These are phyloP conservation scores for Monopterus albus DNA, from an alignment of 2,113 vertebrate genomes.

Conservation along the genomic window DNA sequence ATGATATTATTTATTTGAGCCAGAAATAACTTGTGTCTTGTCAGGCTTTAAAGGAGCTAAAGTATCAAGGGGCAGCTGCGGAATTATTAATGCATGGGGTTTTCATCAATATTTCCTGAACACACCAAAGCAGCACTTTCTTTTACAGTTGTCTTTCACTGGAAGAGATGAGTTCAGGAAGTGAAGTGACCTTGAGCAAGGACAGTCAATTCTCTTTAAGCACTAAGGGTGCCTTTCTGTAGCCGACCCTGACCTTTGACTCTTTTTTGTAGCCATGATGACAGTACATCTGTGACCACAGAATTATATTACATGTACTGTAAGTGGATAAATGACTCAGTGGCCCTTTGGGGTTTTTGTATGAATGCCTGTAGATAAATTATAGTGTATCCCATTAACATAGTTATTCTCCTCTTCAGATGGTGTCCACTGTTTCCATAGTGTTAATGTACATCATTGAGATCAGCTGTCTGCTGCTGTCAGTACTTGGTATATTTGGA, in stretches of 20 bases:
- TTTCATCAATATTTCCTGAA: slow-evolving; percentile 19
- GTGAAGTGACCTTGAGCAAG: slow-evolving; percentile 44
- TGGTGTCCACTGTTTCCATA: slow-evolving; percentile 70
- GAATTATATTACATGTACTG: too few relatives aligned
- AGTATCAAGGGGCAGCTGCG: not conserved
- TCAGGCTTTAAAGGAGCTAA: slow-evolving; percentile 1
- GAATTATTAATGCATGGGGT: slow-evolving; percentile 35
- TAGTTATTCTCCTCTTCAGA: slow-evolving; percentile 51
- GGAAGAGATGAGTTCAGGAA: slow-evolving; percentile 14
- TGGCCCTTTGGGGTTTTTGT: too few relatives aligned
- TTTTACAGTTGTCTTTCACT: slow-evolving; percentile 3
- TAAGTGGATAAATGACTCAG: too few relatives aligned
- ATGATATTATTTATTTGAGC: not conserved
- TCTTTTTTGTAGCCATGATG: slow-evolving; percentile 13
- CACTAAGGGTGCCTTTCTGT: not conserved
- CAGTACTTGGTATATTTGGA: slow-evolving; percentile 71
- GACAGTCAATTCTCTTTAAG: slow-evolving; percentile 40
- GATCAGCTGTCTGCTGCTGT: slow-evolving; percentile 75
- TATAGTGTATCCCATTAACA: too few relatives aligned
- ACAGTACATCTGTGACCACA: not conserved
- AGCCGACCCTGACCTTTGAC: slow-evolving; percentile 35
- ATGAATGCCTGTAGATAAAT: too few relatives aligned
- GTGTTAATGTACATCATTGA: slow-evolving; percentile 73
- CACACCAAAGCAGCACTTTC: slow-evolving; percentile 5
- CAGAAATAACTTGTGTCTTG: not conserved